Percentiles rank a stretch among this genome's conserved stretches.
phyloP scores from a whole-genome alignment of 2,888 invertebrate genomes.

The Platypus cylindrus region DNA sequence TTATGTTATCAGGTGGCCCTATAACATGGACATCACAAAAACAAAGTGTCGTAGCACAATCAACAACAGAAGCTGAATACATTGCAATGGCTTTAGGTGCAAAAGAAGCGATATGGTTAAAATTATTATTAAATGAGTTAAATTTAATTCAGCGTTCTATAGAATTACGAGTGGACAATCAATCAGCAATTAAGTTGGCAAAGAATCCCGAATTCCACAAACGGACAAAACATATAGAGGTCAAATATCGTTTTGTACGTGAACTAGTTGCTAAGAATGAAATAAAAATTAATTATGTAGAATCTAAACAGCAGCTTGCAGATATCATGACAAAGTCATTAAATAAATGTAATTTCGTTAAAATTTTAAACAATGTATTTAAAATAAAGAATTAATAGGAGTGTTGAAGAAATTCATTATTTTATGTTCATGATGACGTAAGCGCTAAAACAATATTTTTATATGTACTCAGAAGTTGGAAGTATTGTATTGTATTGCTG shows the following conservation, averaged over 20 bases:
- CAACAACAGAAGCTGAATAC: conserved; percentile 3
- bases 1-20: conserved; percentile 1
- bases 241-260: conserved; percentile 13
- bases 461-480: too few species aligned
- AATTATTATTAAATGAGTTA: conserved; percentile 1
- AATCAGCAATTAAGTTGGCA: conserved; percentile 10
- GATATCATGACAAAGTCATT: not conserved
- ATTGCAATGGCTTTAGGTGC: not conserved
- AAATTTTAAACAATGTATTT: too few species aligned
- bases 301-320: not conserved
- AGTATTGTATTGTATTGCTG: too few species aligned
- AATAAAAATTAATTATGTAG: conserved; percentile 4
- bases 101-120: conserved; percentile 4
- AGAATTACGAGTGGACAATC: conserved; percentile 4
- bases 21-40: conserved; percentile 1
- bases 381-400: too few species aligned
- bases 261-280: conserved; percentile 10
- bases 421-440: too few species aligned
- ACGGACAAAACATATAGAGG: conserved; percentile 14
- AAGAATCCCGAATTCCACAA: conserved; percentile 1
- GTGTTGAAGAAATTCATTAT: too few species aligned
- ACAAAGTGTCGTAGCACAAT: conserved; percentile 1
- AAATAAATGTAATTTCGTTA: too few species aligned
- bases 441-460: too few species aligned
- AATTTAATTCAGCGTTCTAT: not conserved